Base-by-base conservation (phyloP, 2,113 vertebrate genomes). In the Agapornis roseicollis region DNA sequence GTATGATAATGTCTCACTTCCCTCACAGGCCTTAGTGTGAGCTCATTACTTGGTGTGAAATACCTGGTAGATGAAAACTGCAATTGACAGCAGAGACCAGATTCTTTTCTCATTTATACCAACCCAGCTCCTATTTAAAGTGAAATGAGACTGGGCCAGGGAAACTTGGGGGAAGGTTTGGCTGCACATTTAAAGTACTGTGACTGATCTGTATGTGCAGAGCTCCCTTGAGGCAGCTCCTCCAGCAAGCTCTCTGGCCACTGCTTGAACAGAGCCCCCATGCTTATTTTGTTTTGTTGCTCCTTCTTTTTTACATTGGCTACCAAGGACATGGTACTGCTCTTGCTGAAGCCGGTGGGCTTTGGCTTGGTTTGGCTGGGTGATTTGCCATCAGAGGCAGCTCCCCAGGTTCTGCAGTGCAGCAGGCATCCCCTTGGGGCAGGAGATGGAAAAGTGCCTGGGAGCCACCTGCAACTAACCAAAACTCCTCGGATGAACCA, bases 41-140 rank as follows among this genome's bases (percentile, higher is more conserved):
- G 56, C 80, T 88, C 68, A 52, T 90, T 94, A 68, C 55, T 74
- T 77, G 28, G 23, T 19, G 49, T 53, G 78, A 96, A 72, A 74
- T 61, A 56, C 50, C 42, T 86, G 22, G 39, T 22, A 41, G 56
- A 68, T 71, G 31, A 90, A 93, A 94, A 88, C 83, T 53, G 28
- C 55, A 86, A 33, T 20, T 80, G 42, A 83, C 42, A 64, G 79
- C 47, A 80, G 73, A 86, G 64, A 83, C 76, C 80, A 88, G 50
- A 86, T 68, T 80, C 29, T 85, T 10, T 24, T 76, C 61, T 80
- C 33, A 18, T 80, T 92, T 74, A 50, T 74, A 69, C 23, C 68
- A 74, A 73, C 50, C 65, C 60, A 90, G 56, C 13, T 0, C 0
- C 68, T 80, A 50, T 33, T 33, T 85, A 65, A 80, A 92, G 50